phyloP scores from a whole-genome alignment of 2,888 invertebrate species.

The Arrhopalites spinosus region DNA sequence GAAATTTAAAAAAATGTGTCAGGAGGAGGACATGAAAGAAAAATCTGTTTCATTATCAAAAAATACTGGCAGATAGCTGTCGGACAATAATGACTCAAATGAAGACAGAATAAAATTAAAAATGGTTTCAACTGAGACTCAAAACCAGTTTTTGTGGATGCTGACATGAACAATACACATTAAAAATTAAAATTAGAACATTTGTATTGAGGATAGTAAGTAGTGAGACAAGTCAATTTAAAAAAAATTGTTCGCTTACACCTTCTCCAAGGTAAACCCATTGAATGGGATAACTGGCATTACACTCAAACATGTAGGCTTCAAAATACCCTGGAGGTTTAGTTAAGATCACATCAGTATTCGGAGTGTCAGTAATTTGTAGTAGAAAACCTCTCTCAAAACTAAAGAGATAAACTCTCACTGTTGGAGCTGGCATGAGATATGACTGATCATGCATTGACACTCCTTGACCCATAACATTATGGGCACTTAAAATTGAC shows the following conservation, averaged over 20 bases:
- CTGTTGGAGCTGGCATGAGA: constrained; percentile 33
- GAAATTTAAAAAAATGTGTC: too few species aligned
- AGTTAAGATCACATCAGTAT: constrained; percentile 46
- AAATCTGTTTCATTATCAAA: neutral
- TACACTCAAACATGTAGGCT: constrained; percentile 50
- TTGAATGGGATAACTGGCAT: constrained; percentile 49
- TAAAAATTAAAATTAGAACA: too few species aligned
- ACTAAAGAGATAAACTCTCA: constrained; percentile 42
- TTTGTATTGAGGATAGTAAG: too few species aligned
- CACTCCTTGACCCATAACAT: too few species aligned
- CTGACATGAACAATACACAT: too few species aligned
- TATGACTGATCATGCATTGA: neutral
- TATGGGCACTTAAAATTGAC: too few species aligned
- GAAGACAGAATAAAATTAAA: too few species aligned
- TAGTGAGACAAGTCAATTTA: neutral
- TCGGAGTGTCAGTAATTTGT: constrained; percentile 41
- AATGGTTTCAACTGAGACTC: too few species aligned
- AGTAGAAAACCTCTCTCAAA: constrained; percentile 47
- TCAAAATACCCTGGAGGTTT: constrained; percentile 45
- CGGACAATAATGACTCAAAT: too few species aligned
- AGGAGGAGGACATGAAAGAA: neutral
- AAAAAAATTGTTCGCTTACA: constrained; percentile 35
- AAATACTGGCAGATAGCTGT: too few species aligned
- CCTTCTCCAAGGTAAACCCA: constrained; percentile 52
- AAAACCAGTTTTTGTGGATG: too few species aligned